Conservation (phyloP, 2,888 invertebrate genomes). For the Alitta virens region DNA sequence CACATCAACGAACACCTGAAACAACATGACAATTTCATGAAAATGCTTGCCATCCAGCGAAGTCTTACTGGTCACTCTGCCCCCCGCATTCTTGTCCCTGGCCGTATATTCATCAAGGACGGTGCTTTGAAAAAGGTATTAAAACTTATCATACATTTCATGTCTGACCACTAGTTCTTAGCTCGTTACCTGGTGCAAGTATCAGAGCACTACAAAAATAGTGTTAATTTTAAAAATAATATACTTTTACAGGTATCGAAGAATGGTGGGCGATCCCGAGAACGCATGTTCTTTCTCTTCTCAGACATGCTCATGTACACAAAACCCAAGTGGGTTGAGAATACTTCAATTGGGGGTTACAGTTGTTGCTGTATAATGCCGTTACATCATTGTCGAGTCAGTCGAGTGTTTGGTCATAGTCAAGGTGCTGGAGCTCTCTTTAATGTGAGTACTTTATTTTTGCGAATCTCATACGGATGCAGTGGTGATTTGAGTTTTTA, state of each 20-base stretch:
- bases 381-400: slow-evolving; percentile 68
- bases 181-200: no score
- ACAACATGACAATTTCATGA: slow-evolving; percentile 72
- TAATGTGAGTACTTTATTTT: slow-evolving; percentile 27
- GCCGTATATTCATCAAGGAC: slow-evolving; percentile 70
- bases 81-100: slow-evolving; percentile 69
- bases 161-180: no score
- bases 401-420: slow-evolving; percentile 32
- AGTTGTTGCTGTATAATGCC: slow-evolving; percentile 70
- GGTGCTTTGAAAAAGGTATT: slow-evolving; percentile 53
- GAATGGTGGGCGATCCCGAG: slow-evolving; percentile 55
- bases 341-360: slow-evolving; percentile 61
- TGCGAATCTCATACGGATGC: no score
- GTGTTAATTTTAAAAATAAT: no score
- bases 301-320: slow-evolving; percentile 75
- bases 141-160: no score
- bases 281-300: slow-evolving; percentile 70
- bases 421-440: slow-evolving; percentile 27
- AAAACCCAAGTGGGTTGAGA: slow-evolving; percentile 64
- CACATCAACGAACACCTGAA: slow-evolving; percentile 74
- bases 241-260: slow-evolving; percentile 62
- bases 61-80: slow-evolving; percentile 63
- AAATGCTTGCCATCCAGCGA: slow-evolving; percentile 68
- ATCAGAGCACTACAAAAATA: no score
- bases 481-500: no score